Percentiles rank a stretch among this genome's conserved stretches.
phyloP scores from a whole-genome alignment of 2,888 invertebrate species.

The Drosophila rellima region DNA sequence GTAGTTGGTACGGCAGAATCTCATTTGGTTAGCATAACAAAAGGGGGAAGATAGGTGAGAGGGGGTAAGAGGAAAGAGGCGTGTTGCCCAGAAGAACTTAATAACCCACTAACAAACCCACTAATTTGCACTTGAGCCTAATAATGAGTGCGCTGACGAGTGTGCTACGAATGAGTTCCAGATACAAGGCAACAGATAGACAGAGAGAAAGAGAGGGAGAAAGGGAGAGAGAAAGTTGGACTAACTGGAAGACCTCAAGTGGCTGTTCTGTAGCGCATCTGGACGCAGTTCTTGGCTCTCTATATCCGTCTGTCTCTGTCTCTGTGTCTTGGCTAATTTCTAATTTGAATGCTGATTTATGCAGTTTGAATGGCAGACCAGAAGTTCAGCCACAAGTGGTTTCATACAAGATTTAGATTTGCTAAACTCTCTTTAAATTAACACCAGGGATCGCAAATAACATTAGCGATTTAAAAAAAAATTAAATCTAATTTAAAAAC shows the following conservation, averaged over 20 bases:
- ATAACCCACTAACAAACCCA: conserved; percentile 82
- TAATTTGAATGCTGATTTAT: conserved; percentile 82
- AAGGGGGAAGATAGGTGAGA: conserved; percentile 17
- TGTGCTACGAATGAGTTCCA: conserved; percentile 63
- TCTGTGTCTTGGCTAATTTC: conserved; percentile 68
- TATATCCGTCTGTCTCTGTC: conserved; percentile 26
- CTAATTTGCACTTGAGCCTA: conserved; percentile 82
- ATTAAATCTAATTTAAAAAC: not conserved
- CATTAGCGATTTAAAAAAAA: not conserved
- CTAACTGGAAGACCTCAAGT: conserved; percentile 49
- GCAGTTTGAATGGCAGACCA: conserved; percentile 69
- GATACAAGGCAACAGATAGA: conserved; percentile 23
- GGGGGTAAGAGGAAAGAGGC: not conserved
- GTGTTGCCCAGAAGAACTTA: conserved; percentile 58
- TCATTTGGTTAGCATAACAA: conserved; percentile 82
- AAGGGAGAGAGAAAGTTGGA: not conserved
- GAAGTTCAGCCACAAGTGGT: conserved; percentile 51
- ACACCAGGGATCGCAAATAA: not conserved
- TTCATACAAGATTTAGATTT: not conserved
- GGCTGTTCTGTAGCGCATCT: conserved; percentile 52
- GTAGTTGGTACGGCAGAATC: conserved; percentile 56
- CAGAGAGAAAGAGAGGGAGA: not conserved
- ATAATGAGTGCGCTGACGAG: conserved; percentile 82
- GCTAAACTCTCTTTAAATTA: conserved; percentile 44
- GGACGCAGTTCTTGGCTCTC: conserved; percentile 46